Base-by-base conservation (phyloP, 2,113 vertebrate species). In the Blennius ocellaris region DNA sequence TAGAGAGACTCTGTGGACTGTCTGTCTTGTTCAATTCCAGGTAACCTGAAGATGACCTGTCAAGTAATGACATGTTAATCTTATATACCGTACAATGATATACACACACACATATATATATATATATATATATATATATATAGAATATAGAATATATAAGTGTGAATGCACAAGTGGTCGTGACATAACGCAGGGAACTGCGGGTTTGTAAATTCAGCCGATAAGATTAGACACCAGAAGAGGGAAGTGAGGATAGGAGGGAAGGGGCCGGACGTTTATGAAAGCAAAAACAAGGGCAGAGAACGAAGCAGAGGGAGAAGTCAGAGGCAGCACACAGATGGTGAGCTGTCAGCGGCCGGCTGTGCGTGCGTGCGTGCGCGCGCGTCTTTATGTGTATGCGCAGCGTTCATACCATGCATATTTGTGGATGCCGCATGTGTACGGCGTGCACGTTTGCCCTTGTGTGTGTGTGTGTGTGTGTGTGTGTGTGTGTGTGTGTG, bases 281-380 rank as follows among this genome's bases (percentile, higher is more conserved):
- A 86, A 83, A 89, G 78, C 71, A 62, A 73, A 82, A 90, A 90
- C 78, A 87, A 92, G 89, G 90, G 87, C 89, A 91, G 84, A 64
- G 69, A 85, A 83, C 1, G 78, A 76, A 90, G 88, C 84, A 69
- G 70, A 84, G 85, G 87, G 90, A 88, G 78, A 90, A 92, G 90
- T 82, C 74, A 40, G 84, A 83, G 85, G 88, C 87, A 81, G 73
- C 17, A 63, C 85, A 77, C 89, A 92, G 91, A 92, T 92, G 90
- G 92, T 52, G 83, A 90, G 89, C 87, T 90, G 88, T 92, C 87
- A 92, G 87, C 71, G 86, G 87, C 90, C 90, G 89, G 86, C 84
- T 84, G 82, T 62, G 60, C 61, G 75, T 61, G 68, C 40, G 71
- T 11, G 21, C 5, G 14, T 54, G 14, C 11, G 21, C 5, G 14